Base-by-base conservation (phyloP, 1,140 invertebrate genomes). In the Lucilia sericata region DNA sequence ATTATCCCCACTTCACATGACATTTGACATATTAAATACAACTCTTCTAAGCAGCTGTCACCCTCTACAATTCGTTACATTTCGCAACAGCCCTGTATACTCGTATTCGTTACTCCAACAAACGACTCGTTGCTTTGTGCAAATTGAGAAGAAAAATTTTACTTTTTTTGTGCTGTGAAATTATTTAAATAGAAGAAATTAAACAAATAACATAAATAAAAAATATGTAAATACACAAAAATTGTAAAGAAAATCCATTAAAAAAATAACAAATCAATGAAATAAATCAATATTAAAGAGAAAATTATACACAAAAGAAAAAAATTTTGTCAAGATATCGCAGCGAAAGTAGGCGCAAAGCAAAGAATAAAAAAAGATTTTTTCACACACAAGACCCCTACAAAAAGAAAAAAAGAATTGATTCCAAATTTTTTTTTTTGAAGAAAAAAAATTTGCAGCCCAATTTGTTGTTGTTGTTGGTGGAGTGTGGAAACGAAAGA, bases 141-240 rank as follows among this genome's bases (percentile, higher is more conserved):
- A 70, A 70, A 70, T 55, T 70, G 65, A 70, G 65, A 25, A 70
- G 65, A 70, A 70, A 60, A 70, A 70, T 70, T 70, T 21, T 70
- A 70, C n/a, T 70, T 70, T 70, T 70, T n/a, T 49, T 70, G 8
- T 70, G 65, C n/a, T 70, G 65, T 70, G n/a, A 70, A 70, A 70
- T 70, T 70, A 70, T 70, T 70, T 70, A 70, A 70, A 70, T 70
- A 70, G 25, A 70, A 70, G 10, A 70, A 25, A 70, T 70, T 8
- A 10, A 70, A 70, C 17, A 21, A 70, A 25, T 70, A 21, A 70
- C n/a, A 70, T 70, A 21, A 70, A 21, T 70, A 25, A 70, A 70
- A 70, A 70, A 70, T 70, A 70, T 70, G n/a, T 70, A 70, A 70
- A 70, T 70, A 70, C 21, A 70, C 2, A n/a, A 12, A 60, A 60